phyloP scores from a whole-genome alignment of 2,797 vertebrate genomes.

The Myotis findleyi region DNA sequence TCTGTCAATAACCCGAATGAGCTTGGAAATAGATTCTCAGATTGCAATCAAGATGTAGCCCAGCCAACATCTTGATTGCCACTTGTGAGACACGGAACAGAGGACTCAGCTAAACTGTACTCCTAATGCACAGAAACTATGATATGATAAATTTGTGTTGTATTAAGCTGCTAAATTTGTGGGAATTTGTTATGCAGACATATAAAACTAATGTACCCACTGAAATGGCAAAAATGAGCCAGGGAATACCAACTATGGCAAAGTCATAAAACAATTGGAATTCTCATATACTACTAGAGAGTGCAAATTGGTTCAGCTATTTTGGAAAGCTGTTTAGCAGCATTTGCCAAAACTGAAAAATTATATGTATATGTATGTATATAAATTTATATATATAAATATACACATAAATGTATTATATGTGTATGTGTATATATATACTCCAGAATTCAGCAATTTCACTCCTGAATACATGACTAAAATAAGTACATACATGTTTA shows the following conservation, averaged over 20 bases:
- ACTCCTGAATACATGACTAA: neutral
- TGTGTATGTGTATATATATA: neutral
- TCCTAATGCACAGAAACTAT: neutral
- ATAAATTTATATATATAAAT: neutral
- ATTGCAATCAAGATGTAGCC: no score
- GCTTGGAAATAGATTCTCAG: neutral
- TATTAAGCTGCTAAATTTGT: neutral
- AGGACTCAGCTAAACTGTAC: neutral
- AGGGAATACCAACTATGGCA: neutral
- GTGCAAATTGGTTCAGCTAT: neutral
- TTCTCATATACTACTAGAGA: neutral
- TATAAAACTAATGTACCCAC: neutral
- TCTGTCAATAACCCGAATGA: neutral
- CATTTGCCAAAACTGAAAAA: neutral
- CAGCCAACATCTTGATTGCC: neutral
- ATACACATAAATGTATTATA: neutral
- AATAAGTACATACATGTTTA: neutral
- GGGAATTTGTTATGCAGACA: neutral
- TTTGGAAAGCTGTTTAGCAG: conserved; percentile 48
- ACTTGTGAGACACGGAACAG: neutral
- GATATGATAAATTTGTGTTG: neutral
- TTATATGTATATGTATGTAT: neutral
- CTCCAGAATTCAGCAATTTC: neutral
- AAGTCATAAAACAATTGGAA: neutral
- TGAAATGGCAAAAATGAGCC: neutral